phyloP scores from a whole-genome alignment of 2,113 vertebrate species.

The Rhodinocichla rosea region DNA sequence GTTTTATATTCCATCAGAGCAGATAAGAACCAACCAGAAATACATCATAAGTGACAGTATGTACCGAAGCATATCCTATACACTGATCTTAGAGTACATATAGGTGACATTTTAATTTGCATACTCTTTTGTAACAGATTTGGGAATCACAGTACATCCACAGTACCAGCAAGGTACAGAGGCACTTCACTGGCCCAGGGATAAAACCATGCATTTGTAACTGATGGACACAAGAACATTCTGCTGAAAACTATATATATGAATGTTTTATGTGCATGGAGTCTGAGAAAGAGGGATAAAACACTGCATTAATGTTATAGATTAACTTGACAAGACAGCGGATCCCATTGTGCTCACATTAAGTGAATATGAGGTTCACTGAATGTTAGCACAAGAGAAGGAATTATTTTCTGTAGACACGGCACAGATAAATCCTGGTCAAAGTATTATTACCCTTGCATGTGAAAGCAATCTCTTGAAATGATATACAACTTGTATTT shows the following conservation, averaged over 20 bases:
- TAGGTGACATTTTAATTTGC: background rate
- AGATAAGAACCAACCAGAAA: background rate
- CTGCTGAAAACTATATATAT: constrained; percentile 40
- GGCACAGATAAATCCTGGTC: constrained; percentile 5
- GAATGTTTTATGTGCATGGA: constrained; percentile 54
- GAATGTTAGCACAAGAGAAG: background rate
- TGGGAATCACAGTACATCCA: background rate
- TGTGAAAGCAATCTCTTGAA: background rate
- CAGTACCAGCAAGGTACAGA: background rate
- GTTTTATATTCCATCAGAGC: background rate
- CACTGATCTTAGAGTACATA: background rate
- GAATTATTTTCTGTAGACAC: constrained; percentile 17
- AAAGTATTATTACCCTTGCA: background rate
- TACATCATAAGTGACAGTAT: background rate
- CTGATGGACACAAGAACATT: constrained; percentile 38
- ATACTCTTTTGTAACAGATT: background rate
- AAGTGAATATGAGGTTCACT: constrained; percentile 47
- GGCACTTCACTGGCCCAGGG: background rate
- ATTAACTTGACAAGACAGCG: constrained; percentile 69
- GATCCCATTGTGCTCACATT: constrained; percentile 65
- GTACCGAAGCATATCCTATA: background rate
- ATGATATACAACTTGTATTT: background rate
- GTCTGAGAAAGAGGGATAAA: constrained; percentile 26
- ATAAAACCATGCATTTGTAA: constrained; percentile 35
- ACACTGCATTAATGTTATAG: constrained; percentile 44